Conservation (phyloP, 2,888 invertebrate species). For the Spodoptera littoralis region DNA sequence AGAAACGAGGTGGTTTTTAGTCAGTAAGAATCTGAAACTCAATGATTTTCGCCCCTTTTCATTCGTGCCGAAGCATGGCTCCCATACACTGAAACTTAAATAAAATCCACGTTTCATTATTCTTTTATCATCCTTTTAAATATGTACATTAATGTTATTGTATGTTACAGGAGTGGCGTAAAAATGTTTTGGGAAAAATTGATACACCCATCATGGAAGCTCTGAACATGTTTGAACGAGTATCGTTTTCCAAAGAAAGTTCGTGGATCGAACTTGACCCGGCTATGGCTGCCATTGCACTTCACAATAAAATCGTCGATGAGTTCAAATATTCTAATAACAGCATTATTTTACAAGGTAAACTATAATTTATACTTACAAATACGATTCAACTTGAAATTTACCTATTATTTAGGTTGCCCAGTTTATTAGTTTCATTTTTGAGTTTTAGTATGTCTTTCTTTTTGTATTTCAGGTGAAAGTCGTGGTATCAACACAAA, state of each 20-base stretch:
- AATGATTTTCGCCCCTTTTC: no score
- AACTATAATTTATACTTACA: constrained; percentile 13
- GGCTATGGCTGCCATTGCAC: constrained; percentile 59
- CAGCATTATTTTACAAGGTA: constrained; percentile 69
- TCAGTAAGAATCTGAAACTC: no score
- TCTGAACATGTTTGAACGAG: constrained; percentile 62
- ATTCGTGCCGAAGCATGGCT: no score
- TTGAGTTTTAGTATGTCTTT: no score
- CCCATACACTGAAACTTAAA: no score
- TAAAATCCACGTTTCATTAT: no score
- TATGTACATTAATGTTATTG: neutral
- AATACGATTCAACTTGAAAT: no score
- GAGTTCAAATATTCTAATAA: constrained; percentile 60
- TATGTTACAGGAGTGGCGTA: constrained; percentile 64
- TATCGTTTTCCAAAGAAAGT: constrained; percentile 42
- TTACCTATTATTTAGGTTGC: no score
- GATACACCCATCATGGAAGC: constrained; percentile 61
- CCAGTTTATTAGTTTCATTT: no score
- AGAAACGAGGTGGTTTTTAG: no score
- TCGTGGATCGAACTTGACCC: constrained; percentile 66
- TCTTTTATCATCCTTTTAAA: no score
- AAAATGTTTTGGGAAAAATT: constrained; percentile 63
- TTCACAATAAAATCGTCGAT: constrained; percentile 54
- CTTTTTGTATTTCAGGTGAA: constrained; percentile 58
- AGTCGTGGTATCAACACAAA: constrained; percentile 67